Base-by-base conservation (phyloP, 2,113 vertebrate species). In the Hoplias malabaricus region DNA sequence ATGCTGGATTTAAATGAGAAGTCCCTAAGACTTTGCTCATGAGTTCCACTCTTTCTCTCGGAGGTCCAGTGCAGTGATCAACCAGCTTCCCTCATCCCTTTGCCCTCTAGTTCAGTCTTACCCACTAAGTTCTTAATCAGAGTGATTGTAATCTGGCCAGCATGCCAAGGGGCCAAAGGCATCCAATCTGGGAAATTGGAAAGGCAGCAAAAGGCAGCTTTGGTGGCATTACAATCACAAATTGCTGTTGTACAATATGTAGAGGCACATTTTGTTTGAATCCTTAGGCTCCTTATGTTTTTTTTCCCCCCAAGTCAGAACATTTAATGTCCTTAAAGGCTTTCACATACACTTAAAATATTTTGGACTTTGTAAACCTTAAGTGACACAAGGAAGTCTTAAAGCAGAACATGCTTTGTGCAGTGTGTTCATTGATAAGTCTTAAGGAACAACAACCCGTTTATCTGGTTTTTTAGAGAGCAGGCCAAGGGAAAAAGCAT, bases 111-210 rank as follows among this genome's bases (percentile, higher is more conserved):
- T 94, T 93, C 91, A 93, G 91, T 94, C 94, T 94, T 94, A 96
- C 92, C 91, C 91, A 88, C 91, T 90, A 93, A 91, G 89, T 92
- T 96, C 93, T 96, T 96, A 96, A 96, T 91, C 91, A 87, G 78
- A 86, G 84, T 92, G 93, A 94, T 94, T 94, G 89, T 95, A 95
- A 95, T 96, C 95, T 96, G 95, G 95, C 95, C 95, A 96, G 94
- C 93, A 95, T 93, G 93, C 91, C 92, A 93, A 94, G 92, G 93
- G 95, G 95, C 94, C 93, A 96, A 93, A 86, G 91, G 91, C 90
- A 90, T 92, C 92, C 89, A 95, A 96, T 95, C 94, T 88, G 84
- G 61, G 77, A 80, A 88, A 90, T 92, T 93, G 89, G 89, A 90
- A 87, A 75, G 79, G 87, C 88, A 89, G 86, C 66, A 82, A 88